Conservation (phyloP, 2,888 invertebrate species). For the Eupithecia subumbrata region DNA sequence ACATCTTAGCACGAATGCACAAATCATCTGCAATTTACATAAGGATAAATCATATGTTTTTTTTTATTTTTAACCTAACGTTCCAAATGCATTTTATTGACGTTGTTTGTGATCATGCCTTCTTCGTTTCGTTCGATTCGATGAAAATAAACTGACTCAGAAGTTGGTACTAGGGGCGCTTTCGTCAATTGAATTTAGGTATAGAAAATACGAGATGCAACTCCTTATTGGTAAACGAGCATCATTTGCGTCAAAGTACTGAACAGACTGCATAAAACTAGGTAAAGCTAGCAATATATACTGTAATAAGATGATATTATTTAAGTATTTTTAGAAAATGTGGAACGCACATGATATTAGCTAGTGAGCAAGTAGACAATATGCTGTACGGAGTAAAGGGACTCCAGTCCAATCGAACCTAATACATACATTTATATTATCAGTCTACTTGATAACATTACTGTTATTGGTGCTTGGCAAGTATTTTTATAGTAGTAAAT, state of each 20-base stretch:
- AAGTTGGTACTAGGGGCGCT: not conserved
- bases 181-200: not conserved
- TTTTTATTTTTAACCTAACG: not conserved
- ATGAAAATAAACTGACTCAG: not conserved
- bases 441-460: constrained; percentile 8
- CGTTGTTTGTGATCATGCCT: not conserved
- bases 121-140: too few species aligned
- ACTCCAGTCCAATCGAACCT: not conserved
- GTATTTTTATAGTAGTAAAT: not conserved
- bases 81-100: not conserved
- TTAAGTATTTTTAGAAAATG: constrained; percentile 21
- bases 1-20: not conserved
- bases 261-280: constrained; percentile 34
- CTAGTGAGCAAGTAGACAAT: not conserved
- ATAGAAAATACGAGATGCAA: not conserved
- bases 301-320: constrained; percentile 27
- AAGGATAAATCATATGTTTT: not conserved
- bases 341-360: constrained; percentile 20
- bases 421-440: not conserved
- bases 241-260: constrained; percentile 29
- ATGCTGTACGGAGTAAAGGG: not conserved
- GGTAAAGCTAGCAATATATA: constrained; percentile 28
- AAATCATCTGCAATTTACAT: not conserved
- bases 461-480: constrained; percentile 29
- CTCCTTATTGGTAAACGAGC: not conserved